These are phyloP conservation scores for Sitobion miscanthi DNA, from an alignment of 1,140 invertebrate species.

Conservation along the genomic window DNA sequence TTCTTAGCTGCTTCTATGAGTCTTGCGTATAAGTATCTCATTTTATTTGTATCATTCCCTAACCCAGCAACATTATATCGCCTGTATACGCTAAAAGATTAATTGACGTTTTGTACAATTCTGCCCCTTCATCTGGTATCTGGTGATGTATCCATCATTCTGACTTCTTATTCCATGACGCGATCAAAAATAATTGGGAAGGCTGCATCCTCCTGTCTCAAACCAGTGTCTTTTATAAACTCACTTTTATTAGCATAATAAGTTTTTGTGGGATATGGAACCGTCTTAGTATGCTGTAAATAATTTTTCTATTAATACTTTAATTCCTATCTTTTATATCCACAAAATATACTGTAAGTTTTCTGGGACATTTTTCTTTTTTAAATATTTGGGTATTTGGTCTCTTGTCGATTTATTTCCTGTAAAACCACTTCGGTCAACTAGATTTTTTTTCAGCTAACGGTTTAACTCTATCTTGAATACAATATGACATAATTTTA, in stretches of 20 bases:
- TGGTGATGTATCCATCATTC: background rate
- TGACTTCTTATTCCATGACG: background rate
- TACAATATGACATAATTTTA: no score
- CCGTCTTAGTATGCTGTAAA: background rate
- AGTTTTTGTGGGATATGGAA: background rate
- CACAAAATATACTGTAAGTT: conserved; percentile 11
- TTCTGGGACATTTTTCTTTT: background rate
- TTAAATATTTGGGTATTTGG: no score
- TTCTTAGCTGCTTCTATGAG: background rate
- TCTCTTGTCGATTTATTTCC: no score
- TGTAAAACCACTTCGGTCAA: no score
- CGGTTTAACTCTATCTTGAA: no score
- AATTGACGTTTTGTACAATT: background rate
- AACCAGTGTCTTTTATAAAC: background rate
- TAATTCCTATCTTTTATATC: conserved; percentile 13
- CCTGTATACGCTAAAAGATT: background rate
- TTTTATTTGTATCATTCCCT: background rate
- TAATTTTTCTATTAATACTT: background rate
- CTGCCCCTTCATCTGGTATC: background rate
- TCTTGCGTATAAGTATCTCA: background rate
- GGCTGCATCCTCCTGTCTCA: background rate
- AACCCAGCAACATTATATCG: background rate
- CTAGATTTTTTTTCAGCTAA: no score
- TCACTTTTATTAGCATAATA: background rate
- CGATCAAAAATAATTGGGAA: background rate